Conservation (phyloP, 1,140 invertebrate species). For the Maniola jurtina region DNA sequence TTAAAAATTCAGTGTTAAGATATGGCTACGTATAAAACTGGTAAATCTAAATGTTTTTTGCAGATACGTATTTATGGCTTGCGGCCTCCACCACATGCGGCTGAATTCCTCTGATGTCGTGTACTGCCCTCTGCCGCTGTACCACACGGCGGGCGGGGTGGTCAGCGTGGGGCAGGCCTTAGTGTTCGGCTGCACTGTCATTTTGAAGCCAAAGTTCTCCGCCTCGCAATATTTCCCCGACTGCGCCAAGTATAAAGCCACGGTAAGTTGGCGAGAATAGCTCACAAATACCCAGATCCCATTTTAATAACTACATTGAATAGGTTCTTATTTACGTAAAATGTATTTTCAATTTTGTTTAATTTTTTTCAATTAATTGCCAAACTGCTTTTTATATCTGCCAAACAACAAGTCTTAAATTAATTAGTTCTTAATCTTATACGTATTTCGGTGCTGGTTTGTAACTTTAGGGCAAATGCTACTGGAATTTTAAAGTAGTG, state of each 20-base stretch:
- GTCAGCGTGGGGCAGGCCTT: conserved; percentile 91
- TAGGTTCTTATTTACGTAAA: not conserved
- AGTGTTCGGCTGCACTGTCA: conserved; percentile 89
- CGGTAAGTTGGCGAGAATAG: conserved; percentile 81
- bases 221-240: conserved; percentile 96
- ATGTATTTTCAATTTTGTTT: not conserved
- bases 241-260: conserved; percentile 95
- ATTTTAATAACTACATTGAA: too few species aligned
- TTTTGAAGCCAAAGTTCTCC: conserved; percentile 95
- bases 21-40: too few species aligned
- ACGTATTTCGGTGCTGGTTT: too few species aligned
- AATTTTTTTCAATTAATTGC: not conserved
- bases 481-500: too few species aligned
- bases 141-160: conserved; percentile 96
- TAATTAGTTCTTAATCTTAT: too few species aligned
- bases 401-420: not conserved
- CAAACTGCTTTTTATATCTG: too few species aligned
- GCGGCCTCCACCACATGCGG: conserved; percentile 83
- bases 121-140: conserved; percentile 95
- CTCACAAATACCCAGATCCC: too few species aligned
- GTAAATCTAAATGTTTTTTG: not conserved
- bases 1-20: too few species aligned
- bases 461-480: too few species aligned
- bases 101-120: conserved; percentile 85
- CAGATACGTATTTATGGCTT: conserved; percentile 87